These are phyloP conservation scores for Oikopleura albicans DNA, from an alignment of 23 tunicate species.

Conservation along the genomic window DNA sequence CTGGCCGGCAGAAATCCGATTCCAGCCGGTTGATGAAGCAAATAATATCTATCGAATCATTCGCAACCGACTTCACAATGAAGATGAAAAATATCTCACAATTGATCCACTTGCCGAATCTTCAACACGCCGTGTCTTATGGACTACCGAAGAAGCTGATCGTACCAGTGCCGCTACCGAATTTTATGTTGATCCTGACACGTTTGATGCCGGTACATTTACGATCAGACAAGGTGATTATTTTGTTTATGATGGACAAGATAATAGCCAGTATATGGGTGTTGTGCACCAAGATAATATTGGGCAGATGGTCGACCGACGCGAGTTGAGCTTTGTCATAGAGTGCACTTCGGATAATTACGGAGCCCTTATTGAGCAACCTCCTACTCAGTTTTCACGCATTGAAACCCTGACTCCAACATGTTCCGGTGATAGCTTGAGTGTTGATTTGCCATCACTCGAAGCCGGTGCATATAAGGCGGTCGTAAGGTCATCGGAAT, in stretches of 20 bases:
- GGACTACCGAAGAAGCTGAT: background rate
- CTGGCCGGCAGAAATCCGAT: background rate
- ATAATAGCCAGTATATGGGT: background rate
- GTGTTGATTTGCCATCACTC: background rate
- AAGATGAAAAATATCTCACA: background rate
- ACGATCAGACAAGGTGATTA: slow-evolving; percentile 3
- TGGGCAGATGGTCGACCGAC: background rate
- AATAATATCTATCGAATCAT: background rate
- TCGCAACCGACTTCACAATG: background rate
- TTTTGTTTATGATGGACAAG: background rate
- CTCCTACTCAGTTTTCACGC: background rate
- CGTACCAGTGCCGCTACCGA: background rate
- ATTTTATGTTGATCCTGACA: background rate
- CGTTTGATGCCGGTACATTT: background rate
- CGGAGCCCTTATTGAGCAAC: background rate
- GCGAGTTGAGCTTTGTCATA: background rate
- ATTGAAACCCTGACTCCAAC: background rate
- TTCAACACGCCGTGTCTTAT: background rate
- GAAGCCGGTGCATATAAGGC: background rate
- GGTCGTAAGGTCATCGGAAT: background rate
- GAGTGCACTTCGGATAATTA: background rate
- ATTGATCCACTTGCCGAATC: background rate
- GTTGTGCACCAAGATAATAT: background rate
- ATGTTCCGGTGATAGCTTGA: background rate
- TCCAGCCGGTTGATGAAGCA: background rate